Evolutionary conservation across 2,888 invertebrate genomes (phyloP).

Genomic region (Lomographa bimaculata): DNA sequence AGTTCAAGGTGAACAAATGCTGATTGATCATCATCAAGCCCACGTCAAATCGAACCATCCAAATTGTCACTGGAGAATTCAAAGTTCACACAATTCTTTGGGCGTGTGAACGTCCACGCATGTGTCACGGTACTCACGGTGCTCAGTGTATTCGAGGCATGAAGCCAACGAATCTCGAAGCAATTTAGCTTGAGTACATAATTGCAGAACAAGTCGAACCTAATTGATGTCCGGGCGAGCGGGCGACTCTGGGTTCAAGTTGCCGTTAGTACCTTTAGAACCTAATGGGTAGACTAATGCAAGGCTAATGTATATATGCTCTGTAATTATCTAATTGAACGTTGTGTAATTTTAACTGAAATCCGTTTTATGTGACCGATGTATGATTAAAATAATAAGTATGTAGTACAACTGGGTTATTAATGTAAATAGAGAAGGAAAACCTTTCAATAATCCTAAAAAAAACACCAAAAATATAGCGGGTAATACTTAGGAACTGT

Average conservation of each 20-base stretch:
- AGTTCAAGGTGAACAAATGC: not conserved
- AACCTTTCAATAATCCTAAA: too few relatives aligned
- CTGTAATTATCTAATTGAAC: too few relatives aligned
- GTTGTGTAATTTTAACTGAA: too few relatives aligned
- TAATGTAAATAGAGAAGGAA: too few relatives aligned
- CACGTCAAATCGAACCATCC: constrained; percentile 28
- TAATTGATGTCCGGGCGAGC: constrained; percentile 67
- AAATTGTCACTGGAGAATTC: constrained; percentile 24
- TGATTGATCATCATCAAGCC: constrained; percentile 24
- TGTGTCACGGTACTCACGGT: constrained; percentile 66
- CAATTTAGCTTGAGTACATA: constrained; percentile 80
- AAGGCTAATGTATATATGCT: constrained; percentile 25
- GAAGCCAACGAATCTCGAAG: constrained; percentile 73
- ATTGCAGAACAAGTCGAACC: constrained; percentile 79
- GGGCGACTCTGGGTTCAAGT: constrained; percentile 57
- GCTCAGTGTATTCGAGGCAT: constrained; percentile 55
- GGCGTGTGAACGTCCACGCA: constrained; percentile 55
- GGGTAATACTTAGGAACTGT: too few relatives aligned
- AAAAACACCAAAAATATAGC: too few relatives aligned
- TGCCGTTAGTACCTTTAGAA: constrained; percentile 64
- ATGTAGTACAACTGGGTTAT: too few relatives aligned
- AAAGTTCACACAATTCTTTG: constrained; percentile 35
- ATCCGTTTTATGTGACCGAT: too few relatives aligned
- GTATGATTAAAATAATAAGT: too few relatives aligned
- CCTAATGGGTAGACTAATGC: too few relatives aligned